phyloP scores from a whole-genome alignment of 2,888 invertebrate genomes.

The Erannis defoliaria region DNA sequence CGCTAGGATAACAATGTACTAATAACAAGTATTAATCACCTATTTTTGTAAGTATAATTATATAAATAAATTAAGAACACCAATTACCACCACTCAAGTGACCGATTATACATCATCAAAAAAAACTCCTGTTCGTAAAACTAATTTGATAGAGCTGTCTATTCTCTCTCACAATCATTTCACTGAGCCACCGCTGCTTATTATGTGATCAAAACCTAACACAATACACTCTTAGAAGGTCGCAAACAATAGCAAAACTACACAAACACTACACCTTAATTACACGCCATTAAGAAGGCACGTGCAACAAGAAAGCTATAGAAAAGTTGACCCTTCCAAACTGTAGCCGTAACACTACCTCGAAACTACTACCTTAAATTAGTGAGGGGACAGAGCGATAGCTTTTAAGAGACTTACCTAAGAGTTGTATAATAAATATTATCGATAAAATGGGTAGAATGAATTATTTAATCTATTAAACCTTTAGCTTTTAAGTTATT shows the following conservation, averaged over 20 bases:
- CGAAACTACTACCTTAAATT: constrained; percentile 7
- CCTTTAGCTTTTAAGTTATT: too few species aligned
- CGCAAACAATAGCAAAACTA: constrained; percentile 11
- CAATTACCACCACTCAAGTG: too few species aligned
- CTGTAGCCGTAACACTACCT: constrained; percentile 15
- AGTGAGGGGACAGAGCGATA: constrained; percentile 6
- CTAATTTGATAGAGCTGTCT: too few species aligned
- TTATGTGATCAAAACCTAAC: constrained; percentile 7
- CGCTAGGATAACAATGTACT: too few species aligned
- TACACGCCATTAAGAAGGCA: constrained; percentile 18
- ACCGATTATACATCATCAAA: too few species aligned
- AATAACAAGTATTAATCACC: too few species aligned
- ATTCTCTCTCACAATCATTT: neutral
- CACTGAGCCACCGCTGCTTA: neutral
- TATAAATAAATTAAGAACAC: too few species aligned
- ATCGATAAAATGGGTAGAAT: too few species aligned
- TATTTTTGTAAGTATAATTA: too few species aligned
- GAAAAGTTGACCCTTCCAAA: constrained; percentile 34
- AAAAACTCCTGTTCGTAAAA: too few species aligned
- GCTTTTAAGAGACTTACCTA: neutral
- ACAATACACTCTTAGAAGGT: neutral
- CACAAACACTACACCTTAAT: constrained; percentile 11
- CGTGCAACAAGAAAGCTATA: constrained; percentile 22
- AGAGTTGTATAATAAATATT: too few species aligned
- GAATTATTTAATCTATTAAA: too few species aligned